Evolutionary conservation across 2,113 vertebrate species (phyloP), one percentile per base, ranked within the genome.

Genomic region (Triplophysa tibetana): DNA sequence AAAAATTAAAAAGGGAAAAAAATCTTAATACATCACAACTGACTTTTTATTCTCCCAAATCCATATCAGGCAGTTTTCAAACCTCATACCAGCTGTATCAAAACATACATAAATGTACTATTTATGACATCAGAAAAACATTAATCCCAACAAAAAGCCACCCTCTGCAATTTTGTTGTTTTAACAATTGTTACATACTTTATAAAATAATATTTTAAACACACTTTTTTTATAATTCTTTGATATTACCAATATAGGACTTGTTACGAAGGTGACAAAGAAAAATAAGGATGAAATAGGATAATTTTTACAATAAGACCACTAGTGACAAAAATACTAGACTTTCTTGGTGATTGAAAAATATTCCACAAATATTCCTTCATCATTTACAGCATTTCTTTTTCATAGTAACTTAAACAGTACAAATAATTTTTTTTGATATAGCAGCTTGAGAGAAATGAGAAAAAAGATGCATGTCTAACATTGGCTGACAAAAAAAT

Each of bases 251-350:
- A 70, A 70, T 70, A 54, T 56, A 72, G 3, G 38, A 60, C 54
- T 60, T 60, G 58, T 2, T 43, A 17, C 54, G 14, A 83, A 58
- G 79, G 43, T 75, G 87, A 87, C 80, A 78, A 69, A 69, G 24
- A 58, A 38, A 41, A 19, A 73, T 58, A 5, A 60, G 21, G 70
- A 41, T 43, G 24, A 33, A 24, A 12, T 2, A 38, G 45, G 24
- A 21, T 50, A 56, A 5, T 48, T 77, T 69, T 11, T 11, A 69
- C 61, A 79, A 26, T 63, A 16, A 70, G 45, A 70, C 67, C 58
- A 70, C 77, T 52, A 70, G 48, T 48, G 63, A 79, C 56, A 63
- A 29, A 63, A 67, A 79, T 10, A 21, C 4, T 52, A 58, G 54
- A 58, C 54, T 17, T 19, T 69, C 45, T 16, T 21, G 2, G 9